Base-by-base conservation (phyloP, 2,888 invertebrate species). In the Cheilosia impressa region DNA sequence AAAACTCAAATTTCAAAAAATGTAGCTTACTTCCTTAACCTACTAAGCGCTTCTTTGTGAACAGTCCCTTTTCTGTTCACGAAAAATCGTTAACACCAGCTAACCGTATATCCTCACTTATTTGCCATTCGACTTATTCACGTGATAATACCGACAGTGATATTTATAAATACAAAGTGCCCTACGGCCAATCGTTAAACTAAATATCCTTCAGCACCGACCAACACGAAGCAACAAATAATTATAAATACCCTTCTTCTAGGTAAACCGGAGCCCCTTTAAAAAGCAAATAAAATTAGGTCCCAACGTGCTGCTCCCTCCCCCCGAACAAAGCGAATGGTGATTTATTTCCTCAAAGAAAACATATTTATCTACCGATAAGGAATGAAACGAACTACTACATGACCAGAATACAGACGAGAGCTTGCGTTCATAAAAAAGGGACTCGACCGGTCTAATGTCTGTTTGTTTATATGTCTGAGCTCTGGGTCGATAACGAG, bases 281-380 rank as follows among this genome's bases (percentile, higher is more conserved):
- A 43, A 57, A 53, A 38, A 69, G 73, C 73, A 79, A 84, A 84
- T 73, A 84, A 79, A 79, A 84, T 84, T 79, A 79, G 73, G 73
- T 69, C 73, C 83, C 50, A 63, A 22, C 5, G 24, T 13, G 2
- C 4, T 17, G 47, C 47, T 27, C 27, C 27, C 2, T 62, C 57
- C 73, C 41, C 57, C 19, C 47, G n/a, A 4, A 57, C 41, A 13
- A 63, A 73, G 27, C 79, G 69, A 78, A 73, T 79, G 79, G 79
- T 84, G 83, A 84, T 84, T 84, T 84, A 84, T 84, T 79, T 68
- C 19, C 43, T 52, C 63, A 78, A 83, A 55, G 57, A 22, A 73
- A 78, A 78, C 79, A 79, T 84, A 84, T 84, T 79, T 83, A 84
- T 84, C 63, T 73, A 69, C 79, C 79, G 79, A 84, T 84, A 84